phyloP scores from a whole-genome alignment of 2,888 invertebrate genomes.

The Lasius platythorax region DNA sequence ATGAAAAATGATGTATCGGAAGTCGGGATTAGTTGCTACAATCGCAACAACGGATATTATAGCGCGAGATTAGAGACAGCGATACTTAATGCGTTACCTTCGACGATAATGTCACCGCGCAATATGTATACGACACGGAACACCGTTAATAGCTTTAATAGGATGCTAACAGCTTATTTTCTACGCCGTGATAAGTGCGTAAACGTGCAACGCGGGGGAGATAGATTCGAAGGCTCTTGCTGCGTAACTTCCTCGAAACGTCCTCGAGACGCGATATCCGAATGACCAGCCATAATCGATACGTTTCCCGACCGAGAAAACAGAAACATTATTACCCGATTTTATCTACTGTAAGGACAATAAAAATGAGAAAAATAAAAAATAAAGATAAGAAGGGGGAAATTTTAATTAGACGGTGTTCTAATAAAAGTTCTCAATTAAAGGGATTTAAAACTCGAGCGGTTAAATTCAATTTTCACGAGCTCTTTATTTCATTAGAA shows the following conservation, averaged over 20 bases:
- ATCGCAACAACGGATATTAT: neutral
- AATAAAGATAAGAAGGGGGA: neutral
- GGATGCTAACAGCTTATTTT: slow-evolving; percentile 56
- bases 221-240: slow-evolving; percentile 49
- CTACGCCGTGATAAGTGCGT: slow-evolving; percentile 26
- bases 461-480: slow-evolving; percentile 24
- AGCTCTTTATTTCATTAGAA: slow-evolving; percentile 4
- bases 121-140: slow-evolving; percentile 40
- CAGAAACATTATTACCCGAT: slow-evolving; percentile 21
- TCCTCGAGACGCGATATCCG: slow-evolving; percentile 49
- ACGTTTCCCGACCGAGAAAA: slow-evolving; percentile 17
- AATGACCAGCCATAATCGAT: slow-evolving; percentile 51
- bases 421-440: slow-evolving; percentile 15
- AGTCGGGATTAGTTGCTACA: neutral
- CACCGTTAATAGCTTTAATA: slow-evolving; percentile 61
- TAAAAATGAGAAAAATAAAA: neutral
- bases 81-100: slow-evolving; percentile 32
- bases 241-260: slow-evolving; percentile 55
- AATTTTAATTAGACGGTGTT: slow-evolving; percentile 19
- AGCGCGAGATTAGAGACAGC: slow-evolving; percentile 31
- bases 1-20: neutral
- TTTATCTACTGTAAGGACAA: neutral
- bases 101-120: slow-evolving; percentile 41
- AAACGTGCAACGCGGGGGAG: slow-evolving; percentile 5
- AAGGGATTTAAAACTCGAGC: neutral